Evolutionary conservation across 2,797 vertebrate genomes (phyloP).

Genomic region (Sitta carolinensis): DNA sequence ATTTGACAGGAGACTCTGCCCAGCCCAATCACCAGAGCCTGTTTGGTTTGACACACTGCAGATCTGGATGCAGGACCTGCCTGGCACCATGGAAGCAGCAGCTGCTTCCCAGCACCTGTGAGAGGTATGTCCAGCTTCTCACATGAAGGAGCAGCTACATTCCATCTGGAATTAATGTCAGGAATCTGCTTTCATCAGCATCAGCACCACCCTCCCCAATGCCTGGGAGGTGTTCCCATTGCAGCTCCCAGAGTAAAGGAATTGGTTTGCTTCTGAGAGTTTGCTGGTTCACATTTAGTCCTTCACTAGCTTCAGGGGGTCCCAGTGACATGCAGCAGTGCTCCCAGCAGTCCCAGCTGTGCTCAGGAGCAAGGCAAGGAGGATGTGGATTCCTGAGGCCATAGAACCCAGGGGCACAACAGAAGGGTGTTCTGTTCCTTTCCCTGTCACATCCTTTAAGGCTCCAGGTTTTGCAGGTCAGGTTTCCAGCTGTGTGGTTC

Average conservation of each 20-base stretch:
- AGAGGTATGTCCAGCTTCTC: background rate
- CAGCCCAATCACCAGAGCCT: background rate
- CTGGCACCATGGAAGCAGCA: background rate
- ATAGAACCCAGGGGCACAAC: accelerated
- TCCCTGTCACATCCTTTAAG: background rate
- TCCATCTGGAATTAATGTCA: background rate
- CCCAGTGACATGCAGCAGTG: background rate
- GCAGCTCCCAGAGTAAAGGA: background rate
- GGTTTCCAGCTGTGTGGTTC: background rate
- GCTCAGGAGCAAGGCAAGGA: background rate
- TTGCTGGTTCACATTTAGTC: background rate
- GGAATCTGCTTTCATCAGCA: background rate
- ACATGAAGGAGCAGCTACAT: background rate
- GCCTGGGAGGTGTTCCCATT: background rate
- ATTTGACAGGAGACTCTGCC: background rate
- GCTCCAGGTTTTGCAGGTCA: background rate
- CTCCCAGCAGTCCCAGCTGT: background rate
- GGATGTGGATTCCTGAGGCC: background rate
- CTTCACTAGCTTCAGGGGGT: background rate
- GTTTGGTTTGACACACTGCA: background rate
- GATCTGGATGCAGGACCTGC: background rate
- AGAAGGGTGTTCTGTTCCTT: background rate
- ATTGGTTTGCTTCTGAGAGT: background rate
- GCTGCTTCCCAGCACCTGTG: background rate
- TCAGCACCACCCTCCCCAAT: background rate